Evolutionary conservation across 2,888 invertebrate genomes (phyloP).

Genomic region (Cosmorhoe ocellata): DNA sequence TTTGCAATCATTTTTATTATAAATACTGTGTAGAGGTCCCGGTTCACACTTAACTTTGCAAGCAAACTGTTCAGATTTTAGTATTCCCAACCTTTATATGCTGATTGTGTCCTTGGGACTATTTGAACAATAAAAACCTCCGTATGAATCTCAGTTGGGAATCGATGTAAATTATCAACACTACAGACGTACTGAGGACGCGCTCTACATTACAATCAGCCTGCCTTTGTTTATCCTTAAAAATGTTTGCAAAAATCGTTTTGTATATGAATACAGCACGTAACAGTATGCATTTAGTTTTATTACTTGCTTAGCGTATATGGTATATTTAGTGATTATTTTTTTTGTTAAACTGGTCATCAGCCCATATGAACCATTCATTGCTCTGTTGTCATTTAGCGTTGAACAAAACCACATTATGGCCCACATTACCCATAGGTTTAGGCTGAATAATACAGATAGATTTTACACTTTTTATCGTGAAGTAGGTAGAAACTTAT

Average conservation of each 20-base stretch:
- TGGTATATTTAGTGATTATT: slow-evolving; percentile 21
- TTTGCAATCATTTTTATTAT: slow-evolving; percentile 64
- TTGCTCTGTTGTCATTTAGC: not conserved
- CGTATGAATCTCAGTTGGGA: slow-evolving; percentile 63
- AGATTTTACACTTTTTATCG: too few species aligned
- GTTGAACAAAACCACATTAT: not conserved
- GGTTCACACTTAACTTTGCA: slow-evolving; percentile 46
- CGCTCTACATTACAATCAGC: slow-evolving; percentile 70
- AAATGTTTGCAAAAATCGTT: slow-evolving; percentile 46
- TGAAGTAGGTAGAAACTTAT: too few species aligned
- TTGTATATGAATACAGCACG: slow-evolving; percentile 33
- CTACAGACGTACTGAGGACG: slow-evolving; percentile 63
- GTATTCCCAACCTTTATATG: slow-evolving; percentile 68
- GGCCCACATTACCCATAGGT: too few species aligned
- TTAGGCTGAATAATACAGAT: too few species aligned
- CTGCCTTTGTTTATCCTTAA: slow-evolving; percentile 64
- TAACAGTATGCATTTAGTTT: slow-evolving; percentile 39
- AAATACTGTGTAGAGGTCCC: slow-evolving; percentile 28
- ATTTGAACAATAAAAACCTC: slow-evolving; percentile 68
- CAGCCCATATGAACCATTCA: not conserved
- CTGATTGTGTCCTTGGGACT: slow-evolving; percentile 62
- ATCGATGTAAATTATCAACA: slow-evolving; percentile 71
- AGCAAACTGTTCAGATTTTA: slow-evolving; percentile 55
- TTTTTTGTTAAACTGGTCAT: not conserved
- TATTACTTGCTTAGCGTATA: slow-evolving; percentile 42